phyloP scores from a whole-genome alignment of 2,797 vertebrate genomes.

The Anguilla anguilla region DNA sequence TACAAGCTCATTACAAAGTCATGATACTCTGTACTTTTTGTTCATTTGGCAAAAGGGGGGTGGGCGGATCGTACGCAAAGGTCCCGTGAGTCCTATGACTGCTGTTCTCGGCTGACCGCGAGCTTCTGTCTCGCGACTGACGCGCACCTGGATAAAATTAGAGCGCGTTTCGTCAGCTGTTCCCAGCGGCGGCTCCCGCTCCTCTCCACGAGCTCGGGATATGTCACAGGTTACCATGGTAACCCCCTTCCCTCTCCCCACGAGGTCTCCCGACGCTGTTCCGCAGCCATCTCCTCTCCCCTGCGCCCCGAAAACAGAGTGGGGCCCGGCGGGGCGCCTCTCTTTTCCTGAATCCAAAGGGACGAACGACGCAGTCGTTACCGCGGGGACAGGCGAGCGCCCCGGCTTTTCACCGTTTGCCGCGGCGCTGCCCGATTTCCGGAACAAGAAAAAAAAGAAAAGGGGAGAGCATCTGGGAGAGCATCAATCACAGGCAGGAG shows the following conservation, averaged over 20 bases:
- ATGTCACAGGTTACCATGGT: constrained; percentile 36
- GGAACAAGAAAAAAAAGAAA: too few species aligned
- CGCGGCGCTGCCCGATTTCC: neutral
- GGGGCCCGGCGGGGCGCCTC: neutral
- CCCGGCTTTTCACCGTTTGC: neutral
- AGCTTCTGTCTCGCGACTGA: neutral
- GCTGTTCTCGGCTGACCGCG: neutral
- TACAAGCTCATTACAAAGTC: neutral
- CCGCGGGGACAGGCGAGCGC: neutral
- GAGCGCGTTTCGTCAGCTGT: neutral
- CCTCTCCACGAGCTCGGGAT: constrained; percentile 10
- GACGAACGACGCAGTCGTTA: neutral
- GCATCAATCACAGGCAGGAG: neutral
- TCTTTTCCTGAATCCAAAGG: neutral
- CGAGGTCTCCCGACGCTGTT: neutral
- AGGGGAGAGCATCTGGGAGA: neutral
- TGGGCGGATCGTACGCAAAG: neutral
- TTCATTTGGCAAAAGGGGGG: neutral
- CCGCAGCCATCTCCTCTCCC: neutral
- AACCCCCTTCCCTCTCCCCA: constrained; percentile 3
- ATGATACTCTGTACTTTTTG: neutral
- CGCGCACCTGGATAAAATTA: neutral
- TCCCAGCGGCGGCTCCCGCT: neutral
- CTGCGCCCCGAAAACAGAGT: neutral
- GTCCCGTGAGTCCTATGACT: neutral